Base-by-base conservation (phyloP, 2,797 vertebrate genomes). In the Limnodromus scolopaceus region DNA sequence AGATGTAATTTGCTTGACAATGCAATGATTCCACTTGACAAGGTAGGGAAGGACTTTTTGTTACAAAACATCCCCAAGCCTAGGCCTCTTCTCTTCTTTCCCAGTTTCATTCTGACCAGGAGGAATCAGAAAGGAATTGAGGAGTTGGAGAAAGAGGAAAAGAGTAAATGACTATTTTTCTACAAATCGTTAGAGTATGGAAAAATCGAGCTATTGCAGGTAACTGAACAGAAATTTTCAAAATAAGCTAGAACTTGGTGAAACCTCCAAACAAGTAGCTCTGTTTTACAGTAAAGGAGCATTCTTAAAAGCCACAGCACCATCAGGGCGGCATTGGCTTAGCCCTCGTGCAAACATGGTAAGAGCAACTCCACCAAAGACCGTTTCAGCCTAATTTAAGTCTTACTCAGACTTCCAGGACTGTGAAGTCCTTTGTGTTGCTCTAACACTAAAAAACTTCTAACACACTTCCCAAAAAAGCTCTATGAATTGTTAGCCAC, bases 141-240 rank as follows among this genome's bases (percentile, higher is more conserved):
- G 46, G 36, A 78, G 27, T 27, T 77, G 53, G 22, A n/a, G n/a
- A 82, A 20, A 32, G 22, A 74, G 19, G 0, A 4, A 5, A 61
- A 71, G 39, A 38, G 6, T 9, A 41, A 75, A 75, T 6, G 3
- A 7, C 9, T 45, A 75, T 88, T 53, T 32, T 46, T 46, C 61
- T 30, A 28, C 22, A 28, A 34, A 17, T 10, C 23, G 60, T 45
- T 6, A 30, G 28, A 38, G 51, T 24, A 27, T 5, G 69, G n/a
- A n/a, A n/a, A 55, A 70, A 13, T 3, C 0, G 0, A 78, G 36
- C 6, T 76, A 14, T 28, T 54, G 65, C 30, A 75, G 57, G 11
- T 51, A 34, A 54, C 11, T 10, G 25, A 55, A 32, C 16, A 87
- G 63, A 82, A 72, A 23, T 11, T 14, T 32, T 39, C 13, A 45